Evolutionary conservation across 30 jellyfish, hydroid and myxozoan species (phyloP).

Genomic region (Mastigias papua): DNA sequence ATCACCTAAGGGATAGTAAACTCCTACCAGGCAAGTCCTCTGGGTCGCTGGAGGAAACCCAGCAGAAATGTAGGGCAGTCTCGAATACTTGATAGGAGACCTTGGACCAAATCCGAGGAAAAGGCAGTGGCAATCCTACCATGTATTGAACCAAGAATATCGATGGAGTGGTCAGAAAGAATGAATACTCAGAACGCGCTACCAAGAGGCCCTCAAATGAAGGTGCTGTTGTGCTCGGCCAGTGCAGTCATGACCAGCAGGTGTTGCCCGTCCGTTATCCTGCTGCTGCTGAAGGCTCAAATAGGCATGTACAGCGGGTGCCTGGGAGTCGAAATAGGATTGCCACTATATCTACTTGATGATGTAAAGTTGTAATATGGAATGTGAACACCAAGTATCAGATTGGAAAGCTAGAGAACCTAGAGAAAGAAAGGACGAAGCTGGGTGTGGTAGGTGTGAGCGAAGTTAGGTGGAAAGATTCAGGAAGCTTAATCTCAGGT

Average conservation of each 20-base stretch:
- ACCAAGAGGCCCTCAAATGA: not conserved
- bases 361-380: not conserved
- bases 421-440: not conserved
- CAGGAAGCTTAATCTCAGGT: not conserved
- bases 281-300: not conserved
- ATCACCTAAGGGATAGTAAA: not conserved
- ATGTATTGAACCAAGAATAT: not conserved
- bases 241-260: not conserved
- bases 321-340: not conserved
- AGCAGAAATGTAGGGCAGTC: not conserved
- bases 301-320: not conserved
- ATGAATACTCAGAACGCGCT: not conserved
- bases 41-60: not conserved
- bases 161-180: not conserved
- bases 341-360: not conserved
- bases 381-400: not conserved
- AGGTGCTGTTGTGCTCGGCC: not conserved
- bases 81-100: not conserved
- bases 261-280: not conserved
- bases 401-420: not conserved
- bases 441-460: not conserved
- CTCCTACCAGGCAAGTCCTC: not conserved
- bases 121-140: not conserved
- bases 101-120: not conserved
- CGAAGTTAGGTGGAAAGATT: constrained; percentile 7